These are phyloP conservation scores for Drosophila mulleri DNA, from an alignment of 2,888 invertebrate species.

Conservation along the genomic window DNA sequence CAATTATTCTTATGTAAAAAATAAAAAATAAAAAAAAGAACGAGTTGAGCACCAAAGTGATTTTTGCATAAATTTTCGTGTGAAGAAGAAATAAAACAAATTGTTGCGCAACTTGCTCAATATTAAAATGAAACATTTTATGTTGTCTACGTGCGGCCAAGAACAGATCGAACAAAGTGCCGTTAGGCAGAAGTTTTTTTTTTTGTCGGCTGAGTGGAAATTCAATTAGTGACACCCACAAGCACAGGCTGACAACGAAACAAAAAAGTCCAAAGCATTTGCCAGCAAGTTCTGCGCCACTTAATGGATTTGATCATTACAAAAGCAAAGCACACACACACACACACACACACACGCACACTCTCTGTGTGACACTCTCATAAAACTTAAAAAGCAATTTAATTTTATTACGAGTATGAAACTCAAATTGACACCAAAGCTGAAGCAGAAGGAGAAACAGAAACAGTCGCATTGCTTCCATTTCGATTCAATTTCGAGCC, in stretches of 20 bases:
- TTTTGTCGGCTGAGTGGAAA: slow-evolving; percentile 61
- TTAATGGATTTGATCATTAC: slow-evolving; percentile 62
- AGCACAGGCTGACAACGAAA: neutral
- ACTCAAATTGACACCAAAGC: slow-evolving; percentile 66
- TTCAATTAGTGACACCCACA: slow-evolving; percentile 78
- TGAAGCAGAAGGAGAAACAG: neutral
- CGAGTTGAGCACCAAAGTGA: slow-evolving; percentile 6
- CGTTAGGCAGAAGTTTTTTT: slow-evolving; percentile 44
- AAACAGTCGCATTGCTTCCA: slow-evolving; percentile 30
- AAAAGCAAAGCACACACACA: slow-evolving; percentile 36
- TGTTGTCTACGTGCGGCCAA: slow-evolving; percentile 42
- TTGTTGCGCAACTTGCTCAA: slow-evolving; percentile 56
- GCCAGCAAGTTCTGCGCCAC: slow-evolving; percentile 46
- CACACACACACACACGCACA: slow-evolving; percentile 8
- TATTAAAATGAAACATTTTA: slow-evolving; percentile 61
- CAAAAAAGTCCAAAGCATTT: neutral
- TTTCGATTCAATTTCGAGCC: slow-evolving; percentile 49
- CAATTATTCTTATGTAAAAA: slow-evolving; percentile 67
- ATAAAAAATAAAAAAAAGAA: neutral
- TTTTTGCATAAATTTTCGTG: slow-evolving; percentile 53
- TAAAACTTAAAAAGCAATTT: slow-evolving; percentile 73
- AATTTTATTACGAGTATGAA: slow-evolving; percentile 66
- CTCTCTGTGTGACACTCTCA: slow-evolving; percentile 8
- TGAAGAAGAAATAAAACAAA: slow-evolving; percentile 10
- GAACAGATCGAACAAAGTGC: slow-evolving; percentile 55